A percentile compares a stretch with the other conserved stretches of the same genome.
These are phyloP conservation scores for Capricornis sumatraensis DNA, from an alignment of 2,113 vertebrate genomes.

Conservation along the genomic window DNA sequence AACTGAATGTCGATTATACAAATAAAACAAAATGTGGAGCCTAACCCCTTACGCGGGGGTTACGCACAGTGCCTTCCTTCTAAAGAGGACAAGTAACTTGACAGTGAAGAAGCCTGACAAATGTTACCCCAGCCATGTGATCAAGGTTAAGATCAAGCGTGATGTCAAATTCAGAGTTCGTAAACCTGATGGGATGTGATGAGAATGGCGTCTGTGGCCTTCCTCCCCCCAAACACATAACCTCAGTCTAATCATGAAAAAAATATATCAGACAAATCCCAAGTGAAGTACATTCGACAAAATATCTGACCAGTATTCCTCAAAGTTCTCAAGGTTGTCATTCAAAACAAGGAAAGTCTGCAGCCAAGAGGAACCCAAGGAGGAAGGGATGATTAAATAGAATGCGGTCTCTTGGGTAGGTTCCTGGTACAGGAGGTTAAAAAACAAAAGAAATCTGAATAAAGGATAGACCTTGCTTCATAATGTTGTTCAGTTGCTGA, in stretches of 20 bases:
- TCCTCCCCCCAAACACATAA: not conserved
- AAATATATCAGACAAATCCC: not conserved
- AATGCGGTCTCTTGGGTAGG: not conserved
- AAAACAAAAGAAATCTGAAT: not conserved
- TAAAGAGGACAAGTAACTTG: not conserved
- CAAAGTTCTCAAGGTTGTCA: not conserved
- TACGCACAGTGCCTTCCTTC: not conserved
- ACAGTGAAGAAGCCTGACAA: not conserved
- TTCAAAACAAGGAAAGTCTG: not conserved
- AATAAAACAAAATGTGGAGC: not conserved
- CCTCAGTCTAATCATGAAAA: not conserved
- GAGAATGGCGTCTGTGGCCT: not conserved
- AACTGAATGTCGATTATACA: not conserved
- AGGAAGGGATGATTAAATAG: not conserved
- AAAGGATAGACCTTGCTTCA: not conserved
- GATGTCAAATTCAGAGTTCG: no score
- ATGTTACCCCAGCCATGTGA: not conserved
- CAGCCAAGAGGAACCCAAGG: not conserved
- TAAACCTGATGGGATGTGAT: not conserved
- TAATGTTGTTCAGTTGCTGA: not conserved
- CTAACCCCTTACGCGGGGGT: no score
- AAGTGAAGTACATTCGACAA: not conserved
- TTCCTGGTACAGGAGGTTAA: not conserved
- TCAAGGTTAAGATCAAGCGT: not conserved
- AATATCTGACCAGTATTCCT: not conserved